Conservation (phyloP, 64 coral and sea anemone species). For the Porites australiensis region DNA sequence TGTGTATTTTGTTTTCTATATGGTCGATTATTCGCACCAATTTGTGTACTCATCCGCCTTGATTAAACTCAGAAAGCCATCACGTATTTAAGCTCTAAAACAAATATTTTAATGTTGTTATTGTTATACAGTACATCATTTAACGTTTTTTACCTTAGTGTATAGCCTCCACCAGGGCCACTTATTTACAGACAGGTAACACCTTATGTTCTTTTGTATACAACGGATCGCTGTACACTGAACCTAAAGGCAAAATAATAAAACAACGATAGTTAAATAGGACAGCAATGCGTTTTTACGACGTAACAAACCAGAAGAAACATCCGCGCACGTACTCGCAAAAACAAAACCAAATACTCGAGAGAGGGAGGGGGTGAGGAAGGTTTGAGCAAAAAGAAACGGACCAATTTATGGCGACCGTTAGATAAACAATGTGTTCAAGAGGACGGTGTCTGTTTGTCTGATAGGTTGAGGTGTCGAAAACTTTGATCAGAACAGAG, state of each 20-base stretch:
- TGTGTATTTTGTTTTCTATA: too few relatives aligned
- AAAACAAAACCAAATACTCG: background rate
- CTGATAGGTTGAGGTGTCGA: background rate
- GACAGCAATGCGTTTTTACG: background rate
- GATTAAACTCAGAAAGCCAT: too few relatives aligned
- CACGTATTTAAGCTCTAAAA: too few relatives aligned
- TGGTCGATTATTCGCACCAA: too few relatives aligned
- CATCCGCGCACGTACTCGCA: background rate
- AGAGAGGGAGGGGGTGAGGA: too few relatives aligned
- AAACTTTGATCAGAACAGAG: background rate
- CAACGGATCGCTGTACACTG: conserved; percentile 90
- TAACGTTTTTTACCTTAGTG: conserved; percentile 74
- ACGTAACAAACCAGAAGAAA: background rate
- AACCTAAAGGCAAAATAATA: conserved; percentile 57
- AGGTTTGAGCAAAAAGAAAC: too few relatives aligned
- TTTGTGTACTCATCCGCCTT: too few relatives aligned
- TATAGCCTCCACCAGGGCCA: conserved; percentile 98
- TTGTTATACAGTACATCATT: background rate
- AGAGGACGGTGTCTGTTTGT: background rate
- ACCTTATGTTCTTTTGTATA: conserved; percentile 96
- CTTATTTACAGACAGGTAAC: conserved; percentile 88
- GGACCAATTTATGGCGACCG: too few relatives aligned
- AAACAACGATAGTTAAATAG: background rate
- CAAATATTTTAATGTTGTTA: too few relatives aligned
- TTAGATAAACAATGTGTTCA: background rate